Conservation (phyloP, 1,140 invertebrate species). For the Yoshiicerus persimilis region DNA sequence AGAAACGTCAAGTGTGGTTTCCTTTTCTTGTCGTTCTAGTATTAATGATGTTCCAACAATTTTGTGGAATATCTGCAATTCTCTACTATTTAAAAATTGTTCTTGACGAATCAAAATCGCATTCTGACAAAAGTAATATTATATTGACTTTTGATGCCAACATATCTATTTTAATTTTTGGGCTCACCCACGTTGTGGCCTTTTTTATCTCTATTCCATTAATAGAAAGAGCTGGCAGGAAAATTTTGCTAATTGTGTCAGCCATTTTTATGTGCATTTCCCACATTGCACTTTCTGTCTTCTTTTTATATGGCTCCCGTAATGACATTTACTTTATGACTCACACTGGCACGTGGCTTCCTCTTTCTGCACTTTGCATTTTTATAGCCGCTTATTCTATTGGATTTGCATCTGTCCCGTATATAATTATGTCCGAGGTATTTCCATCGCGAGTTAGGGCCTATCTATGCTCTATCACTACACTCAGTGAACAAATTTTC, state of each 20-base stretch:
- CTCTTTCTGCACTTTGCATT: background rate
- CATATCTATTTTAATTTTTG: background rate
- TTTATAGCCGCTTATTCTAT: conserved; percentile 37
- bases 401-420: conserved; percentile 38
- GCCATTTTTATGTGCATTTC: background rate
- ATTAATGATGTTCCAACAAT: conserved; percentile 63
- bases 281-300: background rate
- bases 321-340: background rate
- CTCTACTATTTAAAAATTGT: conserved; percentile 58
- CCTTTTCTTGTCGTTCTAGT: background rate
- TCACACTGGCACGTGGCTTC: background rate
- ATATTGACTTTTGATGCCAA: background rate
- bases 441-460: conserved; percentile 6
- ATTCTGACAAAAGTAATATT: background rate
- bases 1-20: background rate
- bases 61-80: conserved; percentile 57
- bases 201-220: conserved; percentile 34
- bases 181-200: conserved; percentile 21
- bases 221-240: conserved; percentile 18
- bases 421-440: conserved; percentile 35
- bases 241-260: conserved; percentile 14
- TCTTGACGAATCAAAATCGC: conserved; percentile 50
- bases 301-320: background rate
- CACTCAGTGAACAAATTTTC: conserved; percentile 44
- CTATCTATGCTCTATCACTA: conserved; percentile 6